Evolutionary conservation across 2,113 vertebrate genomes (phyloP).

Genomic region (Corynorhinus townsendii): DNA sequence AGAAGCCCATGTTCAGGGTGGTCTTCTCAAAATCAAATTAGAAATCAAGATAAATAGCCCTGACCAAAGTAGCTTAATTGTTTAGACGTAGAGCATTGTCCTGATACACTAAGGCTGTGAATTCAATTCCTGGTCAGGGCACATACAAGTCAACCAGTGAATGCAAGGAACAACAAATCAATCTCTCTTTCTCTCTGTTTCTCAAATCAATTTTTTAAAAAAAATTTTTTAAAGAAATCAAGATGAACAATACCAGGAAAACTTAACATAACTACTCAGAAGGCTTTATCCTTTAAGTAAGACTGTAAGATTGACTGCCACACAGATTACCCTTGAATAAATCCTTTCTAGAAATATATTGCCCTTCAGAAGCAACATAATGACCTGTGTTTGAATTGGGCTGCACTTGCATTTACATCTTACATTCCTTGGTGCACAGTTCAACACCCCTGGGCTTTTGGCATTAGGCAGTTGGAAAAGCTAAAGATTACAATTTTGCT

Average conservation of each 20-base stretch:
- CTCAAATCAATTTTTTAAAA: neutral
- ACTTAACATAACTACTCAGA: neutral
- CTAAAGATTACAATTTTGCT: neutral
- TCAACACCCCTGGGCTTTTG: neutral
- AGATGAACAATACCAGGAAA: neutral
- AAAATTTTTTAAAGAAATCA: neutral
- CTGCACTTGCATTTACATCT: neutral
- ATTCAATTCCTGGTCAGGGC: neutral
- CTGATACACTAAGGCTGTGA: neutral
- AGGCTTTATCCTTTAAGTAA: neutral
- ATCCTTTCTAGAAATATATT: neutral
- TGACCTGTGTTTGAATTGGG: neutral
- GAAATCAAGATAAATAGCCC: neutral
- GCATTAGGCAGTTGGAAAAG: neutral
- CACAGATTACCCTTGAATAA: neutral
- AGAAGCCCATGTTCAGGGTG: neutral
- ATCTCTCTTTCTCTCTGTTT: no score
- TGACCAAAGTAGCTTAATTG: neutral
- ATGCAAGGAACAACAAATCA: neutral
- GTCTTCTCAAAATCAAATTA: neutral
- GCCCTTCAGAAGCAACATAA: neutral
- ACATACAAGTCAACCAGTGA: neutral
- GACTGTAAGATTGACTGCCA: neutral
- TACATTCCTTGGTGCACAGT: neutral
- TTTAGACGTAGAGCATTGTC: neutral